Percentiles rank a stretch among this genome's conserved stretches.
Evolutionary conservation across 2,888 invertebrate species (phyloP).

Genomic region (Drosophila neotestacea): DNA sequence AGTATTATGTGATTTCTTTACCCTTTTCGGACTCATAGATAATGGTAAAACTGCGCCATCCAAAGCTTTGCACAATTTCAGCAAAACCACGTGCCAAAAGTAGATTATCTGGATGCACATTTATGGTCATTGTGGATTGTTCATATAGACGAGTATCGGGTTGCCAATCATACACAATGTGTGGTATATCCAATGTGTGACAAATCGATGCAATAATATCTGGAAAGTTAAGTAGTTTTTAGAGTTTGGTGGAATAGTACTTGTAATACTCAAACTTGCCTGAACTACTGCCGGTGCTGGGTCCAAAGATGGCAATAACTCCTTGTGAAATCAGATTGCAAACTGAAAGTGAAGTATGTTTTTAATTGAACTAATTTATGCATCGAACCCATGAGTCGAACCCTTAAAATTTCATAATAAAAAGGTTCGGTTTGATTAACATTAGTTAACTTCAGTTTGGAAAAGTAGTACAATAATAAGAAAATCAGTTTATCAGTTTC

Average conservation of each 20-base stretch:
- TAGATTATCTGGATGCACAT: constrained; percentile 89
- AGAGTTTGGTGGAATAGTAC: not conserved
- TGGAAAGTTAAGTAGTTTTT: constrained; percentile 26
- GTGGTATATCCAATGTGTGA: constrained; percentile 88
- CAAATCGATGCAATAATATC: constrained; percentile 87
- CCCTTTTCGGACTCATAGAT: constrained; percentile 94
- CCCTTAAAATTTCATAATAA: too few relatives aligned
- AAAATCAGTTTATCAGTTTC: too few relatives aligned
- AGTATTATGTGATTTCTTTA: constrained; percentile 58
- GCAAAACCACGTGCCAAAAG: constrained; percentile 90
- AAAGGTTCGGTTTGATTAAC: too few relatives aligned
- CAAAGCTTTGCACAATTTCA: constrained; percentile 90
- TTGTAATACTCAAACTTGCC: constrained; percentile 79
- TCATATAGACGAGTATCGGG: constrained; percentile 82
- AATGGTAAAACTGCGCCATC: constrained; percentile 93
- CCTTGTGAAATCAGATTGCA: constrained; percentile 89
- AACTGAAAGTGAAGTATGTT: constrained; percentile 85
- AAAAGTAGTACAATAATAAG: too few relatives aligned
- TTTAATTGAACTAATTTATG: not conserved
- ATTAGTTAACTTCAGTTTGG: too few relatives aligned
- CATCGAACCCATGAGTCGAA: too few relatives aligned
- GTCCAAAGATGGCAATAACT: constrained; percentile 91
- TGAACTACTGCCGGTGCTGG: constrained; percentile 85
- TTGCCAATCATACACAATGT: constrained; percentile 88
- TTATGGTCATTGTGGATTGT: constrained; percentile 87